phyloP scores from a whole-genome alignment of 2,888 invertebrate genomes.

The Cataglyphis altisquamis region DNA sequence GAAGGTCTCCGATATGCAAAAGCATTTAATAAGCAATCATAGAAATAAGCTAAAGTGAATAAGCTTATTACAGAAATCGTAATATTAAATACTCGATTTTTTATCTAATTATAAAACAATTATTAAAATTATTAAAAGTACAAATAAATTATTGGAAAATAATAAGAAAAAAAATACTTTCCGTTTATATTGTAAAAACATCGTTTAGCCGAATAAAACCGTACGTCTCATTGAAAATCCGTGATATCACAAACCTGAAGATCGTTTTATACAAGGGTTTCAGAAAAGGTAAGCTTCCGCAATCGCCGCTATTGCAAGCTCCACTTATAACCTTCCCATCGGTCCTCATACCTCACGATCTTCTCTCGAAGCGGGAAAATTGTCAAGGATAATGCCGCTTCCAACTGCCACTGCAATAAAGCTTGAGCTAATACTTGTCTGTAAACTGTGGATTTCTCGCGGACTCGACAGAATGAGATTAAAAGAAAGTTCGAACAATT shows the following conservation, averaged over 20 bases:
- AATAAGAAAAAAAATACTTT: neutral
- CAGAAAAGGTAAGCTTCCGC: slow-evolving; percentile 38
- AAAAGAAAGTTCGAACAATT: slow-evolving; percentile 25
- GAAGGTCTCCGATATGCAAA: slow-evolving; percentile 61
- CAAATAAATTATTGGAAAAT: neutral
- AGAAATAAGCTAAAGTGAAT: neutral
- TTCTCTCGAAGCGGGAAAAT: slow-evolving; percentile 64
- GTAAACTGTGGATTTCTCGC: slow-evolving; percentile 49
- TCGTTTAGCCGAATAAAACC: neutral
- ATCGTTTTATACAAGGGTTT: slow-evolving; percentile 26
- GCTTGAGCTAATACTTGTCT: slow-evolving; percentile 64
- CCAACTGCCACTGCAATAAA: slow-evolving; percentile 65
- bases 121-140: neutral
- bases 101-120: neutral
- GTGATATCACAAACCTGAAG: slow-evolving; percentile 28
- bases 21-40: slow-evolving; percentile 11
- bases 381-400: slow-evolving; percentile 67
- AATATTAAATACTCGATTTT: neutral
- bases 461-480: neutral
- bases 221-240: slow-evolving; percentile 23
- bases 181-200: neutral
- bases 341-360: slow-evolving; percentile 35
- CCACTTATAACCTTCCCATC: slow-evolving; percentile 30
- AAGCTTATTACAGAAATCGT: slow-evolving; percentile 13
- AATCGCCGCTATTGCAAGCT: slow-evolving; percentile 42